phyloP scores from a whole-genome alignment of 2,888 invertebrate genomes.

The Ametastegia equiseti region DNA sequence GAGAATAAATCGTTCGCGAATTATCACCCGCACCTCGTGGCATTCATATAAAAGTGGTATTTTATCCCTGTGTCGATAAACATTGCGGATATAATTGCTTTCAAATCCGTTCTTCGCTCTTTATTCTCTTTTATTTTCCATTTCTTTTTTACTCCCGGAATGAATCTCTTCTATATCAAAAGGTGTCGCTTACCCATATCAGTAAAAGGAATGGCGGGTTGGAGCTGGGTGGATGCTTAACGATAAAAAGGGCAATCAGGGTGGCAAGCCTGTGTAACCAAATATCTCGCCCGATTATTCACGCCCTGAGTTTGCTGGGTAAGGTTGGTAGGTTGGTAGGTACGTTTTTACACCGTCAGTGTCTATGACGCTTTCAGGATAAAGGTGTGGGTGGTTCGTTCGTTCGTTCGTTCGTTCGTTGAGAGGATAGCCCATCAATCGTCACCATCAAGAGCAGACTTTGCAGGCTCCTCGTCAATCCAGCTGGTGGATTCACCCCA shows the following conservation, averaged over 20 bases:
- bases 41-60: no score
- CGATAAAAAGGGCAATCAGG: conserved; percentile 41
- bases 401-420: neutral
- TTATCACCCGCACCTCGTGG: no score
- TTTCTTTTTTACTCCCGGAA: no score
- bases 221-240: neutral
- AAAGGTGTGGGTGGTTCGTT: conserved; percentile 27
- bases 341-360: conserved; percentile 47
- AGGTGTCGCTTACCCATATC: neutral
- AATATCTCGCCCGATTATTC: conserved; percentile 44
- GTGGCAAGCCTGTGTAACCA: conserved; percentile 32
- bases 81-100: no score
- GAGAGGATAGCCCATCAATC: conserved; percentile 46
- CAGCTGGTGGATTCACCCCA: conserved; percentile 22
- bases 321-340: no score
- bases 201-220: neutral
- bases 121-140: no score
- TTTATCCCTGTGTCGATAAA: no score
- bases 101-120: neutral
- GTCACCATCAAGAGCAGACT: conserved; percentile 45
- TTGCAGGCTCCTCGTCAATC: conserved; percentile 41
- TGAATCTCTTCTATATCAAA: no score
- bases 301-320: conserved; percentile 34
- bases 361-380: conserved; percentile 31
- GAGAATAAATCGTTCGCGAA: no score